Conservation (phyloP, 2,797 vertebrate species). For the Scleropages formosus region DNA sequence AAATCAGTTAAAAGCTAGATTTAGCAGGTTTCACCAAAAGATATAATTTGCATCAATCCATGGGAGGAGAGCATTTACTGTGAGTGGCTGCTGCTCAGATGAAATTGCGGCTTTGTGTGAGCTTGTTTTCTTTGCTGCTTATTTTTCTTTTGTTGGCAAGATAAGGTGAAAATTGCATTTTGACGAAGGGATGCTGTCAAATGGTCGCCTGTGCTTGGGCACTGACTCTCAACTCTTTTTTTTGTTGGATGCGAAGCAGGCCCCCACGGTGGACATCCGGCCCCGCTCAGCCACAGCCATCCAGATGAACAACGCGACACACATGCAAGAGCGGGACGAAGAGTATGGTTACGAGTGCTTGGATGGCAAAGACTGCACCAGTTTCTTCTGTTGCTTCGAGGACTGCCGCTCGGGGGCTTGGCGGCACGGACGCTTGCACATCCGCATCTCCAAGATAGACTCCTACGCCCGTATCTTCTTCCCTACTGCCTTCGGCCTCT, state of each 20-base stretch:
- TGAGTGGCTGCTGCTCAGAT: background rate
- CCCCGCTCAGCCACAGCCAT: constrained; percentile 92
- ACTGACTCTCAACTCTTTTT: constrained; percentile 44
- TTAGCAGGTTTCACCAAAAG: constrained; percentile 35
- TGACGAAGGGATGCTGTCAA: background rate
- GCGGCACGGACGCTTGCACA: constrained; percentile 94
- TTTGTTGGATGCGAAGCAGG: constrained; percentile 69
- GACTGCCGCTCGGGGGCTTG: constrained; percentile 97
- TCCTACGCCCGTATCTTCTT: constrained; percentile 97
- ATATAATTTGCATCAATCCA: constrained; percentile 46
- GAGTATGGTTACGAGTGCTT: constrained; percentile 97
- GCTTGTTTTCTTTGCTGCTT: background rate
- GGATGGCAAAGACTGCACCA: constrained; percentile 98
- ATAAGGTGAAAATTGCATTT: constrained; percentile 53
- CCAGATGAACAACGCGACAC: constrained; percentile 99
- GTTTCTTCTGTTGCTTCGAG: constrained; percentile 99
- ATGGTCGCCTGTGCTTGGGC: too few species aligned
- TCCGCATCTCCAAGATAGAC: constrained; percentile 97
- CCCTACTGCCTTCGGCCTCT: constrained; percentile 94
- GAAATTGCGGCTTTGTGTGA: background rate
- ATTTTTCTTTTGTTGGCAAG: constrained; percentile 32
- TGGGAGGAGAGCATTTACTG: background rate
- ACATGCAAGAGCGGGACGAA: constrained; percentile 95
- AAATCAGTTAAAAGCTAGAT: constrained; percentile 19
- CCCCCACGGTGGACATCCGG: constrained; percentile 96